phyloP scores from a whole-genome alignment of 2,113 vertebrate species.

The Balaenoptera acutorostrata region DNA sequence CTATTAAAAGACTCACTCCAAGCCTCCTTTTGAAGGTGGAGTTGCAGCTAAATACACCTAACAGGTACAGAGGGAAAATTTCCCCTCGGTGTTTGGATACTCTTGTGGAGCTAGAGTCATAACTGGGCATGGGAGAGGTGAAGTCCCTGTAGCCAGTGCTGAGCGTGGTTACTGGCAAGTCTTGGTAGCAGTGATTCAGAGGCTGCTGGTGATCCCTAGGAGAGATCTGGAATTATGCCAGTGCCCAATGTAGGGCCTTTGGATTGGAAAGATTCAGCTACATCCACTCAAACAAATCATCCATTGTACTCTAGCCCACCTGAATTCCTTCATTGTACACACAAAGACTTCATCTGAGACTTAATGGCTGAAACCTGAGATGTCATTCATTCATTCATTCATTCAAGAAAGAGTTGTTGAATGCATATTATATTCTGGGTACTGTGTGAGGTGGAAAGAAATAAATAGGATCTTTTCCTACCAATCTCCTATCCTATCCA shows the following conservation, averaged over 20 bases:
- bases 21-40: not conserved
- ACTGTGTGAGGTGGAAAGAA: not conserved
- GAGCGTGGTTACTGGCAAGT: not conserved
- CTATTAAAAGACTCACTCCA: not conserved
- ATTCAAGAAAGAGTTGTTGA: not conserved
- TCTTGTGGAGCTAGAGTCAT: not conserved
- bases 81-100: not conserved
- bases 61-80: not conserved
- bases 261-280: not conserved
- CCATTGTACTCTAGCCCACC: not conserved
- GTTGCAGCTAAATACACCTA: not conserved
- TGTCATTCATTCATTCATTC: not conserved
- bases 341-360: not conserved
- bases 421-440: not conserved
- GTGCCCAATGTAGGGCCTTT: not conserved
- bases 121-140: not conserved
- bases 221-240: not conserved
- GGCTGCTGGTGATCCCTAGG: not conserved
- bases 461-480: not conserved
- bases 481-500: not conserved
- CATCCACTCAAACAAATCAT: not conserved
- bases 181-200: not conserved
- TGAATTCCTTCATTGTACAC: not conserved
- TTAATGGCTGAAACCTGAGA: not conserved
- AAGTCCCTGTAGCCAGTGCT: not conserved